Evolutionary conservation across 2,888 invertebrate species (phyloP).

Genomic region (Leptopilina syphax): DNA sequence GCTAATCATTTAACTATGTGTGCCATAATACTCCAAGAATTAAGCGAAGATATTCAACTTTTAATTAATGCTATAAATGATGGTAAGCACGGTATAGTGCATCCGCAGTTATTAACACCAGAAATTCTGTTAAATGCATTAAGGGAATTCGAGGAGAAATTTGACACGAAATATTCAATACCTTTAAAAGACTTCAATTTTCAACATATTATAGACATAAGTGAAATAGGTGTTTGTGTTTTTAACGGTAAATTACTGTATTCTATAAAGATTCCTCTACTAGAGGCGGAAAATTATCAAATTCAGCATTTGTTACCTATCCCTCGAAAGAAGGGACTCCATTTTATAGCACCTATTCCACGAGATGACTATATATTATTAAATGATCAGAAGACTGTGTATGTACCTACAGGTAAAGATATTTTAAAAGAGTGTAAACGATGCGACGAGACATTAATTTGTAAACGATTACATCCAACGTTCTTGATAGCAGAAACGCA

Average conservation of each 20-base stretch:
- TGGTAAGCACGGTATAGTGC: not conserved
- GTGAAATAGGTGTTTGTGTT: not conserved
- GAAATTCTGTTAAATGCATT: not conserved
- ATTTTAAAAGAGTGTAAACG: not conserved
- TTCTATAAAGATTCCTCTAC: slow-evolving; percentile 5
- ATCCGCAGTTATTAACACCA: not conserved
- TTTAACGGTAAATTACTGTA: not conserved
- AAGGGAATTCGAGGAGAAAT: not conserved
- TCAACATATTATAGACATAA: not conserved
- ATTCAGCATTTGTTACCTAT: slow-evolving; percentile 5
- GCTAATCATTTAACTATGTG: not conserved
- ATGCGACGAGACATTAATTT: not conserved
- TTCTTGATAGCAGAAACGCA: not conserved
- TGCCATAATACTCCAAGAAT: not conserved
- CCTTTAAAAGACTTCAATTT: not conserved
- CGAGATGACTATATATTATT: not conserved
- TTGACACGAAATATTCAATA: not conserved
- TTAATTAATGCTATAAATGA: not conserved
- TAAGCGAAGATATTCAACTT: not conserved
- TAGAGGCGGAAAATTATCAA: not conserved
- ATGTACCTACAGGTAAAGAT: not conserved
- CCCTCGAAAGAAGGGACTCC: not conserved
- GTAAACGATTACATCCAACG: not conserved
- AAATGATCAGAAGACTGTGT: not conserved
- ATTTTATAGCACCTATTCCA: slow-evolving; percentile 12